Evolutionary conservation across 1,140 invertebrate species (phyloP).

Genomic region (Drosophila ficusphila): DNA sequence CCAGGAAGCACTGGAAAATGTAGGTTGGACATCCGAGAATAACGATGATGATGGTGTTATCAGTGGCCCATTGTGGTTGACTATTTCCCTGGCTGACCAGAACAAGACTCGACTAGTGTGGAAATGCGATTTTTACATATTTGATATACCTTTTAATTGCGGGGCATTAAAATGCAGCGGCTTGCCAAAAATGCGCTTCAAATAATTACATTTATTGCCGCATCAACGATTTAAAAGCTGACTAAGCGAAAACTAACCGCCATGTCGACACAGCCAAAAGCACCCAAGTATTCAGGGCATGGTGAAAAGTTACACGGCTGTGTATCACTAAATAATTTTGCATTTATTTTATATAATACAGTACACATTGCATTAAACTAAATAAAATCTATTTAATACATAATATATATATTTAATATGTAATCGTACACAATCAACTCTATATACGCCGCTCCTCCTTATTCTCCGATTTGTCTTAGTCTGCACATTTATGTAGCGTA

Average conservation of each 20-base stretch:
- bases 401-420: conserved; percentile 69
- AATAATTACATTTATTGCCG: conserved; percentile 47
- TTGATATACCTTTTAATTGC: conserved; percentile 50
- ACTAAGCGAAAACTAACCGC: conserved; percentile 44
- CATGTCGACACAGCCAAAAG: conserved; percentile 11
- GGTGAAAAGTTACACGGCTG: conserved; percentile 2
- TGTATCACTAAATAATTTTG: conserved; percentile 79
- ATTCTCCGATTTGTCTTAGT: conserved; percentile 46
- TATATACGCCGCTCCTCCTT: conserved; percentile 50
- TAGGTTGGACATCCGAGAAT: conserved; percentile 35
- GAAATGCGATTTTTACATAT: conserved; percentile 44
- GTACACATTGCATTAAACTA: conserved; percentile 80
- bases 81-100: conserved; percentile 13
- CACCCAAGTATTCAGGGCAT: not conserved
- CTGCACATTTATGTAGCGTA: conserved; percentile 39
- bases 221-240: conserved; percentile 36
- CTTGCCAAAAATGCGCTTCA: conserved; percentile 36
- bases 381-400: conserved; percentile 74
- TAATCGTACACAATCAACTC: conserved; percentile 61
- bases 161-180: conserved; percentile 28
- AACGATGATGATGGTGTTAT: conserved; percentile 35
- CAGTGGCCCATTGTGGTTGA: conserved; percentile 15
- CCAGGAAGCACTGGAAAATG: conserved; percentile 30
- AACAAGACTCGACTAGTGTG: not conserved
- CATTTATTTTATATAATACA: conserved; percentile 82